phyloP scores from a whole-genome alignment of 2,888 invertebrate genomes.

The Stenolophus ochropezus region DNA sequence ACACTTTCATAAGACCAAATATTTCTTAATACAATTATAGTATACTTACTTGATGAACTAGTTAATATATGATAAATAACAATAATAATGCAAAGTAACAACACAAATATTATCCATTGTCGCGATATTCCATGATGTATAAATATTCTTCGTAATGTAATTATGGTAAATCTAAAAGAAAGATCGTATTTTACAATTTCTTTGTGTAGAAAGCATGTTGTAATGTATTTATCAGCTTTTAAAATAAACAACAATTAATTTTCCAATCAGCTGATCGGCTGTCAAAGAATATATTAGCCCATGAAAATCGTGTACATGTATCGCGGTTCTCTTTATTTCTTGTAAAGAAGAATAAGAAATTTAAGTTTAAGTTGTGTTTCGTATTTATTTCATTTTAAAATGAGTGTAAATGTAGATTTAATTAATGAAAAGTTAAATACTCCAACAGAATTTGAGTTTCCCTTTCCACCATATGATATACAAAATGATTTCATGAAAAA shows the following conservation, averaged over 20 bases:
- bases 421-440: slow-evolving; percentile 48
- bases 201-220: not conserved
- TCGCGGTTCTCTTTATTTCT: not conserved
- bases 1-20: not conserved
- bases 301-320: not conserved
- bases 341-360: not conserved
- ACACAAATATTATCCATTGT: slow-evolving; percentile 52
- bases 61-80: slow-evolving; percentile 46
- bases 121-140: slow-evolving; percentile 48
- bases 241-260: not conserved
- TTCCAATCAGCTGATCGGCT: slow-evolving; percentile 1
- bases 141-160: slow-evolving; percentile 33
- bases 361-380: not conserved
- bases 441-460: slow-evolving; percentile 84
- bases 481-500: slow-evolving; percentile 92
- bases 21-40: slow-evolving; percentile 1
- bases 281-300: not conserved
- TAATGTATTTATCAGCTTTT: not conserved
- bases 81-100: slow-evolving; percentile 23
- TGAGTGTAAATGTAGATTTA: slow-evolving; percentile 32
- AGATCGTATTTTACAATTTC: not conserved
- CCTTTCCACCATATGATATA: slow-evolving; percentile 91
- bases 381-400: not conserved
- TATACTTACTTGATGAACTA: slow-evolving; percentile 41
- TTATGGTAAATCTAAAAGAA: not conserved